Conservation (phyloP, 1,140 invertebrate genomes). For the Pogonomyrmex californicus region DNA sequence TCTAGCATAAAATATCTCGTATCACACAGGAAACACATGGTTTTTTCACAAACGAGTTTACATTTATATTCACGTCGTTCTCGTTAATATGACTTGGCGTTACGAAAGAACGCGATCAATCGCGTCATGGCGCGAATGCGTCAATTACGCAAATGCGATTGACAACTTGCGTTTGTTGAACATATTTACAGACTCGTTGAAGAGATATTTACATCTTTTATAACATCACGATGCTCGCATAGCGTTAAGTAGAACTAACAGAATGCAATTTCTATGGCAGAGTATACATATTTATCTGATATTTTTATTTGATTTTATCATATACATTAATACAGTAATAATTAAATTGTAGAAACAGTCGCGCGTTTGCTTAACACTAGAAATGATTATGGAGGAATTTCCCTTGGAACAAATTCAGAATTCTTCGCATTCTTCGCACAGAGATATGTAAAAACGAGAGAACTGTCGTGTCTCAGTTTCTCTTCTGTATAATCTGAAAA, state of each 20-base stretch:
- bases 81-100: neutral
- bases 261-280: neutral
- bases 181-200: conserved; percentile 35
- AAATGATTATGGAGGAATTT: conserved; percentile 44
- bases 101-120: conserved; percentile 25
- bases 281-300: neutral
- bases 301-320: neutral
- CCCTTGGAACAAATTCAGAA: conserved; percentile 69
- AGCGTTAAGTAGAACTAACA: conserved; percentile 1
- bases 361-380: neutral
- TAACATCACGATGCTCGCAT: conserved; percentile 5
- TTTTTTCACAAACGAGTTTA: neutral
- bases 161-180: conserved; percentile 17
- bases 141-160: conserved; percentile 33
- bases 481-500: neutral
- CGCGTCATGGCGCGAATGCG: neutral
- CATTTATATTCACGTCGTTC: neutral
- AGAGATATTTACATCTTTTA: neutral
- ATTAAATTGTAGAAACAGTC: neutral
- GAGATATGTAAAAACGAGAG: conserved; percentile 68
- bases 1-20: neutral
- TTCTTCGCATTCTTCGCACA: conserved; percentile 67
- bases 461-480: conserved; percentile 47
- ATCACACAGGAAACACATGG: neutral
- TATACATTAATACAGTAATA: neutral